Evolutionary conservation across 2,113 vertebrate genomes (phyloP).

Genomic region (Progne subis): DNA sequence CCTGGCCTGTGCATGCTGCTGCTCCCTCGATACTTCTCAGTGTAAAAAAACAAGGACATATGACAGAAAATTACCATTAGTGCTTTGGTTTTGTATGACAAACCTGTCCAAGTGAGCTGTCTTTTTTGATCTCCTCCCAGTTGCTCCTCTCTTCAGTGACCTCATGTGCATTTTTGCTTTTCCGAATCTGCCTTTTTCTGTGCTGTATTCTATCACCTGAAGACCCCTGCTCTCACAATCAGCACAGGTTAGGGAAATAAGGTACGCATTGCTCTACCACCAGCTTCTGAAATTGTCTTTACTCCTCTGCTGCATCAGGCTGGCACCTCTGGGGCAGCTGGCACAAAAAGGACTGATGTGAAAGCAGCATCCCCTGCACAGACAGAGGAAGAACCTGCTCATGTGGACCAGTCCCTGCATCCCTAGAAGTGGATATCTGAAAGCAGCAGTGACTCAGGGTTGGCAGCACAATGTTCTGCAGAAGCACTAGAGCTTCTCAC

Average conservation of each 20-base stretch:
- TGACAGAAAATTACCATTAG: neutral
- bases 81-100: neutral
- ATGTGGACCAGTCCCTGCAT: rapidly evolving
- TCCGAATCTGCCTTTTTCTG: neutral
- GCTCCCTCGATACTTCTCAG: neutral
- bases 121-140: rapidly evolving
- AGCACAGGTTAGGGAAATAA: neutral
- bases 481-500: neutral
- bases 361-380: neutral
- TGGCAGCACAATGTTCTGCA: neutral
- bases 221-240: neutral
- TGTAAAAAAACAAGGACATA: neutral
- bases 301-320: neutral
- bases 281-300: neutral
- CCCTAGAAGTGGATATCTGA: neutral
- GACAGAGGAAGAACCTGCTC: neutral
- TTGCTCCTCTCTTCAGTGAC: neutral
- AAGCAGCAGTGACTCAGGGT: neutral
- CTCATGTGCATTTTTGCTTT: neutral
- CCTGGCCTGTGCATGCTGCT: neutral
- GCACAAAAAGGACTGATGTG: neutral
- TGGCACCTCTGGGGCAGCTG: neutral
- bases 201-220: neutral
- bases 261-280: neutral
- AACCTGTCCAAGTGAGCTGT: neutral